These are phyloP conservation scores for Peromyscus polionotus DNA, from an alignment of 2,113 vertebrate genomes.

Conservation along the genomic window DNA sequence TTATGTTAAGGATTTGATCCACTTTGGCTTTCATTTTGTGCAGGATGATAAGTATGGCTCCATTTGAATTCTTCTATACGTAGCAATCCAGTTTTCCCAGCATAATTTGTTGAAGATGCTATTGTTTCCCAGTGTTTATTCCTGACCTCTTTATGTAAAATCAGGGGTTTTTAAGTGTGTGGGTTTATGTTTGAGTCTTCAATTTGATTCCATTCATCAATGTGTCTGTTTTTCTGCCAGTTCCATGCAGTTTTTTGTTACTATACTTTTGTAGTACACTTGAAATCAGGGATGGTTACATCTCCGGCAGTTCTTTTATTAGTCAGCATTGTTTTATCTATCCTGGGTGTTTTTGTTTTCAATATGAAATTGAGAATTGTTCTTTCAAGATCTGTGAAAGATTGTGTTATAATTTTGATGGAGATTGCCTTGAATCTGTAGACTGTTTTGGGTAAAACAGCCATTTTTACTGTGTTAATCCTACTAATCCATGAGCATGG, in stretches of 20 bases:
- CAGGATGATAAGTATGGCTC: not conserved
- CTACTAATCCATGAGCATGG: too few species aligned
- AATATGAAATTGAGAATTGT: not conserved
- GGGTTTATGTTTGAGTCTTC: not conserved
- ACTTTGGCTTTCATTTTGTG: not conserved
- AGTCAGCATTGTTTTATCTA: not conserved
- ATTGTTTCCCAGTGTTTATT: not conserved
- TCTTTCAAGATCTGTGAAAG: not conserved
- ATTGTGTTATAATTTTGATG: not conserved
- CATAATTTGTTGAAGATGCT: not conserved
- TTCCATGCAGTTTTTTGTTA: not conserved
- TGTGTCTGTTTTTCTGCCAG: not conserved
- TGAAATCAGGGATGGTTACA: not conserved
- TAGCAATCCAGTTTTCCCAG: not conserved
- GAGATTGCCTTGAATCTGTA: not conserved
- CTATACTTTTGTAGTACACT: not conserved
- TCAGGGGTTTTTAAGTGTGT: not conserved
- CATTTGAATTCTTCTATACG: not conserved
- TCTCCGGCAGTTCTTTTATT: not conserved
- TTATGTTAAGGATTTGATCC: not conserved
- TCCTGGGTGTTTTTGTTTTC: not conserved
- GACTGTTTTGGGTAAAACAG: too few species aligned
- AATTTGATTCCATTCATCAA: not conserved
- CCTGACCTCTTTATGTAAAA: not conserved
- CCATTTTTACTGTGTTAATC: too few species aligned